Conservation (phyloP, 1,140 invertebrate species). For the Telenomus remus region DNA sequence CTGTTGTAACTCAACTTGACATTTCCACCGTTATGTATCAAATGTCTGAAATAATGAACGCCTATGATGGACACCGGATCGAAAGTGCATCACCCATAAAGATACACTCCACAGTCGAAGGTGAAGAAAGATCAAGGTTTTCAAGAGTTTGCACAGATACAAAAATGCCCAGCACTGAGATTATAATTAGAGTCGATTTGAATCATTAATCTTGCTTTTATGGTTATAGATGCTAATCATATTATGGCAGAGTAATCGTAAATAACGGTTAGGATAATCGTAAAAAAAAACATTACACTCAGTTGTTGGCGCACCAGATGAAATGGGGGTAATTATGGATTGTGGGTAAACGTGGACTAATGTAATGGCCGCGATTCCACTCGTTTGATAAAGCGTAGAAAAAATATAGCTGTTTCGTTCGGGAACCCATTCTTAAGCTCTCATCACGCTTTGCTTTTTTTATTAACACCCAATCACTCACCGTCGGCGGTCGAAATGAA, state of each 20-base stretch:
- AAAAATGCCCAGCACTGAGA: conserved; percentile 34
- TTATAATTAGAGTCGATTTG: conserved; percentile 55
- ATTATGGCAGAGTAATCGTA: conserved; percentile 51
- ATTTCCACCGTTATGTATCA: conserved; percentile 49
- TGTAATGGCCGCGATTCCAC: conserved; percentile 23
- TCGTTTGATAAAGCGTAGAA: conserved; percentile 7
- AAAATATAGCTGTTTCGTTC: neutral
- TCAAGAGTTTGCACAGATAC: conserved; percentile 19
- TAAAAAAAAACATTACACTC: conserved; percentile 53
- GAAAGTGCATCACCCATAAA: conserved; percentile 49
- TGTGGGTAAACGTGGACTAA: conserved; percentile 36
- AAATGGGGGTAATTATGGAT: conserved; percentile 52
- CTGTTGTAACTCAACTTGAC: conserved; percentile 20
- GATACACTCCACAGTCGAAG: conserved; percentile 37
- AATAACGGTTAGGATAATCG: conserved; percentile 54
- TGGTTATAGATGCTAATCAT: conserved; percentile 56
- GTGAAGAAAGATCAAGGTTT: conserved; percentile 57
- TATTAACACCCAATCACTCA: neutral
- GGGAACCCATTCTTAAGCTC: neutral
- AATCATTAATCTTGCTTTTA: conserved; percentile 55
- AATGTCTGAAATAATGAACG: conserved; percentile 53
- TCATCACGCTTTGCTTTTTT: neutral
- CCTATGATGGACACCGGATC: conserved; percentile 40
- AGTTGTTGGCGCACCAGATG: conserved; percentile 43
- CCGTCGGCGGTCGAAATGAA: neutral